Base-by-base conservation (phyloP, 2,113 vertebrate species). In the Cyanistes caeruleus region DNA sequence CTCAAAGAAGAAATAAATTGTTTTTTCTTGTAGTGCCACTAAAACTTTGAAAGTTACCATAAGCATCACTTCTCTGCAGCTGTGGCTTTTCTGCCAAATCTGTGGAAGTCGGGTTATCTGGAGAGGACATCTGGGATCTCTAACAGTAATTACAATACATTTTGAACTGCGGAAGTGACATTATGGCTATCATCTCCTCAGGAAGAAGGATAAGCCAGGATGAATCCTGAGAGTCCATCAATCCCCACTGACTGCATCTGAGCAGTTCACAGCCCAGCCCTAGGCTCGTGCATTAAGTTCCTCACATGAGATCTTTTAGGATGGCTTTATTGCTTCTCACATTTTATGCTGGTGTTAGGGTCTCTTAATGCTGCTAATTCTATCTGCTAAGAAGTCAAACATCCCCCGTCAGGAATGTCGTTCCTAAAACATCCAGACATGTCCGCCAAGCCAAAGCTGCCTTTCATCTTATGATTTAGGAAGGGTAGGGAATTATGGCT, bases 401-500 rank as follows among this genome's bases (percentile, higher is more conserved):
- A 35, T 67, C 52, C 56, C 51, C 60, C 24, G 7, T 52, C 30
- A 74, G 60, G 79, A 86, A 91, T 35, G 60, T 44, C 68, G 2
- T 77, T 89, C 78, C 81, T 76, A 6, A 64, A 91, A 56, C 62
- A 60, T 85, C 64, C 72, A 76, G 80, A 55, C 44, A 33, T 72
- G 70, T 64, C 80, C 9, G 33, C 83, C 86, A 62, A 73, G 63
- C 37, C 55, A 37, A 87, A 83, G 74, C 58, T 93, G 89, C 93
- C 93, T 97, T 92, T 96, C 84, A 96, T 96, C 90, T 95, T 53
- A 56, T 94, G 95, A 96, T 96, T 96, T 96, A 96, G 80, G 95
- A 89, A 93, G 88, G 60, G 69, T 52, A 95, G 68, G 90, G 85
- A 86, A 84, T 84, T 83, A 89, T 84, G 88, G 52, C 85, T 96